phyloP scores from a whole-genome alignment of 2,888 invertebrate species.

The Drosophila niveifrons region DNA sequence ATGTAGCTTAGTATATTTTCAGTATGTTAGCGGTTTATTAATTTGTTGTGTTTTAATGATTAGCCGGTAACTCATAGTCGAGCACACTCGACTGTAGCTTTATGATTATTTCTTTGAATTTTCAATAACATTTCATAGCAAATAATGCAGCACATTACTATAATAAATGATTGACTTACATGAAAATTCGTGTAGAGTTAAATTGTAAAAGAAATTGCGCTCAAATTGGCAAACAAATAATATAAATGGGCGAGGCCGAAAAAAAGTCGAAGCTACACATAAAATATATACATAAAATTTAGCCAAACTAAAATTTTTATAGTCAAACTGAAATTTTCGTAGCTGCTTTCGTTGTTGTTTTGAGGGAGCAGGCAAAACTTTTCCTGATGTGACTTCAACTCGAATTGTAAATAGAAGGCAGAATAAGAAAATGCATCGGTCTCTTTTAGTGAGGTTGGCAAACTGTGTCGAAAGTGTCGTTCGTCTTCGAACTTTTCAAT shows the following conservation, averaged over 20 bases:
- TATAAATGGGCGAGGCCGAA: slow-evolving; percentile 2
- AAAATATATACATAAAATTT: slow-evolving; percentile 10
- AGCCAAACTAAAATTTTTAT: slow-evolving; percentile 13
- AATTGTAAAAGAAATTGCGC: background rate
- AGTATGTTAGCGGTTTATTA: too few relatives aligned
- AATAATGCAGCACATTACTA: too few relatives aligned
- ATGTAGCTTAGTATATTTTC: too few relatives aligned
- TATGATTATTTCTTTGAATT: too few relatives aligned
- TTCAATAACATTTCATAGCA: too few relatives aligned
- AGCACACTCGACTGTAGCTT: too few relatives aligned
- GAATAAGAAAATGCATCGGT: slow-evolving; percentile 42
- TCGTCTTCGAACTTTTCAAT: slow-evolving; percentile 41
- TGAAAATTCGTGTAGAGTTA: background rate
- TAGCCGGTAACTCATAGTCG: too few relatives aligned
- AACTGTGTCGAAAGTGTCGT: slow-evolving; percentile 31
- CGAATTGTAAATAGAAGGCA: slow-evolving; percentile 16
- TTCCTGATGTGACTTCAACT: slow-evolving; percentile 25
- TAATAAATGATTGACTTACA: background rate
- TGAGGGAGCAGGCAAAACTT: slow-evolving; percentile 21
- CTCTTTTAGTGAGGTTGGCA: slow-evolving; percentile 24
- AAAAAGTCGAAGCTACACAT: background rate
- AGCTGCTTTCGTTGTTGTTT: background rate
- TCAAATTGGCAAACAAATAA: background rate
- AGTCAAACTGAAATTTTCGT: slow-evolving; percentile 20
- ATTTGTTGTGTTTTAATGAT: too few relatives aligned